Evolutionary conservation across 2,888 invertebrate genomes (phyloP).

Genomic region (Caenorhabditis imperialis): DNA sequence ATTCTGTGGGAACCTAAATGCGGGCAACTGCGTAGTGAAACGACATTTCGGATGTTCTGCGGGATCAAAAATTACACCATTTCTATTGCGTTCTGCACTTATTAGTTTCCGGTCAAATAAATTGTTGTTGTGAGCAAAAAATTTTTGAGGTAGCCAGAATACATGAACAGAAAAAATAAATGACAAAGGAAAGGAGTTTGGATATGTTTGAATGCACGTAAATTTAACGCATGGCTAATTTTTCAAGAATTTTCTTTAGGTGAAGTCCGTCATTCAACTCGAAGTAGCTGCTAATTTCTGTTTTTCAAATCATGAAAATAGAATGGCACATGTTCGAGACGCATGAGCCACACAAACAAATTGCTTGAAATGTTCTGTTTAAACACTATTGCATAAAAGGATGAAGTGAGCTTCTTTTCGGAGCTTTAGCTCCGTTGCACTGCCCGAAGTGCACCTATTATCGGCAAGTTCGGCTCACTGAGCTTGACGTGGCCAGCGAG

Average conservation of each 20-base stretch:
- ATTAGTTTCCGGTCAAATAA: too few relatives aligned
- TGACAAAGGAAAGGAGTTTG: slow-evolving; percentile 11
- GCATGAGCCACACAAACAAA: too few relatives aligned
- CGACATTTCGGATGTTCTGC: too few relatives aligned
- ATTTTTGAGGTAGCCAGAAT: too few relatives aligned
- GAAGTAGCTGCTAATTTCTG: too few relatives aligned
- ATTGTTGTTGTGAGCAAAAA: too few relatives aligned
- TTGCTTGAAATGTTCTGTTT: too few relatives aligned
- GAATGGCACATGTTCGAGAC: slow-evolving; percentile 37
- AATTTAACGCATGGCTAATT: slow-evolving; percentile 38
- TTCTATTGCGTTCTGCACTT: too few relatives aligned
- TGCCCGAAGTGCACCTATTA: slow-evolving; percentile 52
- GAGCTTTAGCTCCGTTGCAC: slow-evolving; percentile 20
- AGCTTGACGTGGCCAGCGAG: slow-evolving; percentile 6
- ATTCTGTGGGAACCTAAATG: slow-evolving; percentile 18
- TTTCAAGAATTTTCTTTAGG: slow-evolving; percentile 21
- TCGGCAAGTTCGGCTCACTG: slow-evolving; percentile 38
- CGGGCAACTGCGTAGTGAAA: too few relatives aligned
- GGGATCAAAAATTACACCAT: too few relatives aligned
- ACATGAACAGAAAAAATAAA: slow-evolving; percentile 10
- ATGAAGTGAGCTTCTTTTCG: slow-evolving; percentile 4
- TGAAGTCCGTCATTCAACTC: too few relatives aligned
- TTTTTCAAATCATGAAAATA: too few relatives aligned
- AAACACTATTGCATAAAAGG: slow-evolving; percentile 43
- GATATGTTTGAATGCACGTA: slow-evolving; percentile 25